Evolutionary conservation across 2,888 invertebrate genomes (phyloP), one percentile per base, ranked within the genome.

Genomic region (Trilocha varians): DNA sequence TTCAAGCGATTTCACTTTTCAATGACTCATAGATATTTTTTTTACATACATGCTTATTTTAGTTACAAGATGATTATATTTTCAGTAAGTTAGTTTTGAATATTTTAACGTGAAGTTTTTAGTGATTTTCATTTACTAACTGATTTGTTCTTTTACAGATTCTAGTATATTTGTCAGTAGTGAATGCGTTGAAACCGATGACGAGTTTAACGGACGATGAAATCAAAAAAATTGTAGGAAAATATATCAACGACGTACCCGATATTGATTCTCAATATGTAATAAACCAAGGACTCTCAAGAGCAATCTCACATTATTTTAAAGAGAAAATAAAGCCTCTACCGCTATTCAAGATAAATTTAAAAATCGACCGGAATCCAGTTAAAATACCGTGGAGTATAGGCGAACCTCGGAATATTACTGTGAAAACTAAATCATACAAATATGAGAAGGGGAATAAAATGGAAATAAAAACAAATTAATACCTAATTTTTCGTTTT

Each of bases 311-410:
- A 1, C 62, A 55, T 16, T 68, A 67, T 42, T 77, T 74, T 42
- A 58, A 73, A 11, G 70, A 70, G 1, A 78, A 73, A 55, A 52
- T 83, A 17, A 71, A 65, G 16, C 61, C 68, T 1, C 68, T 82
- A 15, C 83, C 82, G 1, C 45, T 83, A n/a, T 82, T 66, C 49
- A 75, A 66, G 53, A 61, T 83, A 40, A 73, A 62, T 43, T 49
- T 82, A 17, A 76, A 70, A 49, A 67, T 83, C 34, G 79, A 82
- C 47, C 63, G 70, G 16, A 72, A 60, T 6, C 78, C 80, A 0
- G 69, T 83, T 1, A 72, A 70, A 57, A 78, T 83, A 46, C 83
- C 83, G 0, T 83, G 83, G 83, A 65, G 63, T 33, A 32, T 75
- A 13, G 58, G 52, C 8, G 52, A 59, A 43, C 49, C 52, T 2